These are phyloP conservation scores for Ditylenchus dipsaci DNA, from an alignment of 1,140 invertebrate genomes.

Conservation along the genomic window DNA sequence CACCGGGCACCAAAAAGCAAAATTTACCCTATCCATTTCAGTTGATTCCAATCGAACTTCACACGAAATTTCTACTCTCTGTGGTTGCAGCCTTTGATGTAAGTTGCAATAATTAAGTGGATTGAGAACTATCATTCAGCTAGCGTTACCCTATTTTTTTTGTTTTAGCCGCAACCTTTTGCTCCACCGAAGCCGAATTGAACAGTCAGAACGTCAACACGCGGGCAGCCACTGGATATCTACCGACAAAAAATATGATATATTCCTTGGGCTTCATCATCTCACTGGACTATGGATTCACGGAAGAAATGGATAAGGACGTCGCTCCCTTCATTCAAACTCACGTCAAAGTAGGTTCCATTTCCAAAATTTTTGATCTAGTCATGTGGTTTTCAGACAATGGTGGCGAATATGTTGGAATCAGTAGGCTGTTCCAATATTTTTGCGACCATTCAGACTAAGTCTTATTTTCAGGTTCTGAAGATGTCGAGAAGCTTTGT, in stretches of 20 bases:
- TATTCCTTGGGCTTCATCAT: too few relatives aligned
- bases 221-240: neutral
- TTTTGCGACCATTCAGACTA: too few relatives aligned
- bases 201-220: neutral
- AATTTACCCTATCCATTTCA: too few relatives aligned
- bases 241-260: neutral
- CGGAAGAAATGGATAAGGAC: too few relatives aligned
- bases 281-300: too few relatives aligned
- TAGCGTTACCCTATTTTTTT: neutral
- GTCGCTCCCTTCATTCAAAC: too few relatives aligned
- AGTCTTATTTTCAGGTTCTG: neutral
- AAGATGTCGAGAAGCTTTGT: neutral
- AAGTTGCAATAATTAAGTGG: neutral
- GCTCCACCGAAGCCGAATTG: neutral
- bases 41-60: neutral
- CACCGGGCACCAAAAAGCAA: too few relatives aligned
- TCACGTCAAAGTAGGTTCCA: too few relatives aligned
- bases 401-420: conserved; percentile 1
- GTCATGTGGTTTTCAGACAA: neutral
- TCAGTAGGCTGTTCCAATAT: neutral
- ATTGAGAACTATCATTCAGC: neutral
- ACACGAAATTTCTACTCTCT: neutral
- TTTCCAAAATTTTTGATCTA: too few relatives aligned
- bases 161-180: neutral
- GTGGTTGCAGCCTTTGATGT: neutral